A percentile compares a stretch with the other conserved stretches of the same genome.
phyloP scores from a whole-genome alignment of 2,797 vertebrate genomes.

The Manis pentadactyla region DNA sequence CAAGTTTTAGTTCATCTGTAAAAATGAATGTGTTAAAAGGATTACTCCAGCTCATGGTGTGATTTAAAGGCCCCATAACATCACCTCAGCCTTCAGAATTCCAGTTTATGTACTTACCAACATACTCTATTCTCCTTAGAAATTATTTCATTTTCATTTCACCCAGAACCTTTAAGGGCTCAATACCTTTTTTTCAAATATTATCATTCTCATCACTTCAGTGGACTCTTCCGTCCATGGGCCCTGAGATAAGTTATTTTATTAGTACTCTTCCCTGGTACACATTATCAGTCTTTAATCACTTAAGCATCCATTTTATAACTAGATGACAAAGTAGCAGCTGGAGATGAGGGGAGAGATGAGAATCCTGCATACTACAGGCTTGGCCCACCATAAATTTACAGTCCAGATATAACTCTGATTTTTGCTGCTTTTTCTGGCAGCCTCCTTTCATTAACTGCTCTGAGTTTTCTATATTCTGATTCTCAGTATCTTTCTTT shows the following conservation, averaged over 20 bases:
- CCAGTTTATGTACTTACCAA: not conserved
- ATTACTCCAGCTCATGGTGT: not conserved
- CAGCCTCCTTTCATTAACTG: not conserved
- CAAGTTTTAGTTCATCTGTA: not conserved
- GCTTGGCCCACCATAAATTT: not conserved
- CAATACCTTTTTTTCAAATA: not conserved
- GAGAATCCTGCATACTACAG: not conserved
- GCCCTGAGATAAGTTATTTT: not conserved
- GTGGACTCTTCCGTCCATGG: not conserved
- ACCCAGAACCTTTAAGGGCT: not conserved
- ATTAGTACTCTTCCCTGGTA: not conserved
- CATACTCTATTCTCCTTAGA: not conserved
- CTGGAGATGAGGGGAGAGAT: not conserved
- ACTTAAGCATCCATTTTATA: not conserved
- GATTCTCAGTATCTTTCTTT: not conserved
- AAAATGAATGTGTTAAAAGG: not conserved
- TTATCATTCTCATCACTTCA: not conserved
- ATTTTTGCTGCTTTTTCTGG: not conserved
- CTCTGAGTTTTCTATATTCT: not conserved
- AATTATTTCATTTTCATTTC: constrained; percentile 29
- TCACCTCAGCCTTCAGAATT: not conserved
- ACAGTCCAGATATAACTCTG: not conserved
- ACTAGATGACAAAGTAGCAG: not conserved
- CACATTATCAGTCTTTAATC: not conserved
- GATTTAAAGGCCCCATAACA: not conserved